phyloP scores from a whole-genome alignment of 2,113 vertebrate species.

The Caracal caracal region DNA sequence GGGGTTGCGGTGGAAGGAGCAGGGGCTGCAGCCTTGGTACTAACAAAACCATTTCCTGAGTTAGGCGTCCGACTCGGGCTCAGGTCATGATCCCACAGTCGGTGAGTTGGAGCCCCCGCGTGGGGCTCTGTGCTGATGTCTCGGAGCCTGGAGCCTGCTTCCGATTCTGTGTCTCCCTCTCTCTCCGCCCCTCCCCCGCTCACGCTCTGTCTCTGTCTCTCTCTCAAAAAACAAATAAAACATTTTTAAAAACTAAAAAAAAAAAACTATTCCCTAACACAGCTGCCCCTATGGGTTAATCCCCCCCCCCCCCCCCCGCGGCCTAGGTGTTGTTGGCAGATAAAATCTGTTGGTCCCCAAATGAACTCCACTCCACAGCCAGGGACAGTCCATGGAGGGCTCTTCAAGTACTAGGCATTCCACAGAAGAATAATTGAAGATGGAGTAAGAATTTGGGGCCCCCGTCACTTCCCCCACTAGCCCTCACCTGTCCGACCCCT shows the following conservation, averaged over 20 bases:
- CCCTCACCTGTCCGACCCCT: neutral
- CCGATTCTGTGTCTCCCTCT: no score
- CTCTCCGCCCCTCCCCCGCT: no score
- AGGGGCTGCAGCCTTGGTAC: neutral
- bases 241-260: no score
- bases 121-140: no score
- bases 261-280: neutral
- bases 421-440: neutral
- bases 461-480: neutral
- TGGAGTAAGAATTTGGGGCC: neutral
- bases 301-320: neutral
- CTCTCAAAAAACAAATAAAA: no score
- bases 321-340: neutral
- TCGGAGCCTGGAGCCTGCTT: no score
- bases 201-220: no score
- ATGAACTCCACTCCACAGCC: neutral
- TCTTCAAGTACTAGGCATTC: neutral
- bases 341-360: neutral
- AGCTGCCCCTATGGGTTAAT: neutral
- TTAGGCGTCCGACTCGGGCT: no score
- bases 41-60: neutral
- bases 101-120: no score
- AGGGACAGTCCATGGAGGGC: neutral
- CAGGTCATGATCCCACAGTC: no score
- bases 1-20: neutral